phyloP scores from a whole-genome alignment of 2,113 vertebrate genomes.

The Siniperca knerii region DNA sequence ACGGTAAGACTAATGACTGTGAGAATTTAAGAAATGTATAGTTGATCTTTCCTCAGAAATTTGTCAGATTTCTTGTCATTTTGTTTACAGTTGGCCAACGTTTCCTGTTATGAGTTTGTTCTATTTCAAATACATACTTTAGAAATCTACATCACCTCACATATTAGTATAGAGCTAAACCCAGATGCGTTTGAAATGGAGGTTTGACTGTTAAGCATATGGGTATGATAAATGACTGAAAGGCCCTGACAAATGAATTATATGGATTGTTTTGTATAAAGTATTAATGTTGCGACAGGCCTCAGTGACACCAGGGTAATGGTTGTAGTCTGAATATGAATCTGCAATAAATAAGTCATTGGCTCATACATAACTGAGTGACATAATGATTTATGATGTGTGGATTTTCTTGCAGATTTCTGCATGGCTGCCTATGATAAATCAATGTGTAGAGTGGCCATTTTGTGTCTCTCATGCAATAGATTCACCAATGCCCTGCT shows the following conservation, averaged over 20 bases:
- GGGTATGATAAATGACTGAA: constrained; percentile 12
- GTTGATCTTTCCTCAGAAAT: not conserved
- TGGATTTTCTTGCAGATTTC: not conserved
- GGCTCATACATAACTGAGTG: constrained; percentile 26
- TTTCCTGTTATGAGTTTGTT: not conserved
- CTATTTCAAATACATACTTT: not conserved
- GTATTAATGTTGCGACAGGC: constrained; percentile 36
- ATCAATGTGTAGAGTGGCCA: not conserved
- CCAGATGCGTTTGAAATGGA: not conserved
- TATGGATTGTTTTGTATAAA: constrained; percentile 35
- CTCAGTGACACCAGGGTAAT: constrained; percentile 25
- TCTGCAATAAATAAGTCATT: constrained; percentile 28
- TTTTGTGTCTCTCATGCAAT: not conserved
- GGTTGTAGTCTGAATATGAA: constrained; percentile 25
- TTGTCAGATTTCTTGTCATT: not conserved
- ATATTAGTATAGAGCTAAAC: not conserved
- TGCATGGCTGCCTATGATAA: not conserved
- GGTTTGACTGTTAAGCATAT: not conserved
- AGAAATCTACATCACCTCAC: not conserved
- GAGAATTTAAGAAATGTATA: not conserved
- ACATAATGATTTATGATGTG: constrained; percentile 31
- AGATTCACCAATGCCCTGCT: not conserved
- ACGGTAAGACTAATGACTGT: not conserved
- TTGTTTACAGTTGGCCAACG: not conserved
- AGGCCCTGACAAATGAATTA: constrained; percentile 25